A percentile compares a stretch with the other conserved stretches of the same genome.
Evolutionary conservation across 2,888 invertebrate species (phyloP).

Genomic region (Leuctra nigra): DNA sequence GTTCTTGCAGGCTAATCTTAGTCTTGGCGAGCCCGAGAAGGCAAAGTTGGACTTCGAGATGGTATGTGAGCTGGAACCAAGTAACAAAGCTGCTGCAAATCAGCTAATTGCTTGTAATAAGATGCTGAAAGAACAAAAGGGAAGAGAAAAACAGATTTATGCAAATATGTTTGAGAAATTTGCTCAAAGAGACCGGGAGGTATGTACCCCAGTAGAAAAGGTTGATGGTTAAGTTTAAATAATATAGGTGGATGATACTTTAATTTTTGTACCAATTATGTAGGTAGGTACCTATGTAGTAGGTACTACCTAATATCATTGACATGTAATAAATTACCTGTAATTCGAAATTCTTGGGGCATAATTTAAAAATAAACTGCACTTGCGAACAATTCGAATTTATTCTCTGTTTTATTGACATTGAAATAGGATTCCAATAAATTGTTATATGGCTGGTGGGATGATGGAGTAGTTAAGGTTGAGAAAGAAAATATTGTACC

Average conservation of each 20-base stretch:
- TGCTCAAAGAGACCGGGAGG: conserved; percentile 71
- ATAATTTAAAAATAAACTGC: too few species aligned
- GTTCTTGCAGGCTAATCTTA: conserved; percentile 38
- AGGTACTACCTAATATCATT: not conserved
- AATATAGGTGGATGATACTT: not conserved
- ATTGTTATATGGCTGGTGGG: conserved; percentile 35
- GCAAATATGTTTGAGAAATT: conserved; percentile 95
- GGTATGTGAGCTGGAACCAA: conserved; percentile 70
- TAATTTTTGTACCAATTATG: too few species aligned
- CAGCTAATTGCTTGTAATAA: conserved; percentile 66
- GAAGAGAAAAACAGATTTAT: conserved; percentile 80
- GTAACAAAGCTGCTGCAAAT: conserved; percentile 80
- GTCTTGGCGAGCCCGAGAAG: conserved; percentile 65
- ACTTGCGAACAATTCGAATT: too few species aligned
- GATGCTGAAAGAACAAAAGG: conserved; percentile 65
- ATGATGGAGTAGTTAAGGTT: conserved; percentile 29
- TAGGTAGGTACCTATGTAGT: too few species aligned
- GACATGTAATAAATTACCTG: too few species aligned
- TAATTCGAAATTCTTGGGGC: too few species aligned
- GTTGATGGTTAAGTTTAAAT: conserved; percentile 18
- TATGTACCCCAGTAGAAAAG: conserved; percentile 38
- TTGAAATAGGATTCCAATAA: conserved; percentile 22
- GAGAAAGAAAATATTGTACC: conserved; percentile 18
- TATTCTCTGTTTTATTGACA: too few species aligned
- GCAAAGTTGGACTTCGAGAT: conserved; percentile 73